Conservation (phyloP, 1,140 invertebrate genomes). For the Bombus vancouverensis region DNA sequence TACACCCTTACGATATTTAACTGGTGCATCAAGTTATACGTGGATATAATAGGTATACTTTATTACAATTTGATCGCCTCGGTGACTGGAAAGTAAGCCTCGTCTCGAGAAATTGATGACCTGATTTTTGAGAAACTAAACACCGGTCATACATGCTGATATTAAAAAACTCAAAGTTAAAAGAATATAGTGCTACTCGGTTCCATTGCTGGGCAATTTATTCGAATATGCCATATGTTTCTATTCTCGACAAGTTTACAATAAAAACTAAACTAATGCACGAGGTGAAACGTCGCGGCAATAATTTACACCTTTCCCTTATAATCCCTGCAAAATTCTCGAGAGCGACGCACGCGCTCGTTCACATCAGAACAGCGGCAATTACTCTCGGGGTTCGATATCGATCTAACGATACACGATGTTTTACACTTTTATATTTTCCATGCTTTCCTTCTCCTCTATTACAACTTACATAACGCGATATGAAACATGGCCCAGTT, state of each 20-base stretch:
- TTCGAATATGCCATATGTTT: neutral
- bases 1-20: neutral
- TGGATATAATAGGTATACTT: neutral
- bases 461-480: constrained; percentile 8
- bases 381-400: constrained; percentile 12
- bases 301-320: neutral
- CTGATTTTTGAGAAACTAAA: no score
- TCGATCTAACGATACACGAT: constrained; percentile 41
- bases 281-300: neutral
- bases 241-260: neutral
- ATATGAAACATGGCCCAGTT: constrained; percentile 20
- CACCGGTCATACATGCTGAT: no score
- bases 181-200: no score
- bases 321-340: no score
- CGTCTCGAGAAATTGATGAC: no score
- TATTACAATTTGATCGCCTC: neutral
- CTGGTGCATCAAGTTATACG: neutral
- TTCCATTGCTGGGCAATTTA: neutral
- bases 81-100: no score
- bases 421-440: constrained; percentile 38
- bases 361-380: constrained; percentile 4
- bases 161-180: no score
- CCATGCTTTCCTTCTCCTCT: neutral
- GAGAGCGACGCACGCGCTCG: neutral
- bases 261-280: neutral